Evolutionary conservation across 2,113 vertebrate genomes (phyloP).

Genomic region (Neolamprologus modestus): DNA sequence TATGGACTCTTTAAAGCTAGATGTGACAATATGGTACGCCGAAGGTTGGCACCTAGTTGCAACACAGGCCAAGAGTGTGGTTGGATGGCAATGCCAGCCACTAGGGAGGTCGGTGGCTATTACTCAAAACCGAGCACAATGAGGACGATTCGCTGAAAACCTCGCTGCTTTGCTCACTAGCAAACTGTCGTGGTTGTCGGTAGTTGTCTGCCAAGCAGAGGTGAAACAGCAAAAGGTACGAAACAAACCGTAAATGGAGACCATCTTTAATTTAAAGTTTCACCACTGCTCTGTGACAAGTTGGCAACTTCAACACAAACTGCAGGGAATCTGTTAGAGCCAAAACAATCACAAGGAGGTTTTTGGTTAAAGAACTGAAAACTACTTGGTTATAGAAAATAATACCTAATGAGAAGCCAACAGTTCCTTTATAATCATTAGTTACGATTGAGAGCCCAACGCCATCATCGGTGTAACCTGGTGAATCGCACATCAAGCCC

Average conservation of each 20-base stretch:
- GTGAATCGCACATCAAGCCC: fast-evolving
- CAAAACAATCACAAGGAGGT: neutral
- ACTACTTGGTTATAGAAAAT: neutral
- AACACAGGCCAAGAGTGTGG: neutral
- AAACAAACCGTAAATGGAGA: neutral
- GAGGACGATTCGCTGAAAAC: neutral
- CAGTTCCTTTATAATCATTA: fast-evolving
- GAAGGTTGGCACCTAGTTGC: neutral
- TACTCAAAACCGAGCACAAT: neutral
- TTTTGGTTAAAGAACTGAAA: neutral
- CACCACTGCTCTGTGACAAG: fast-evolving
- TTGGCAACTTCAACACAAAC: neutral
- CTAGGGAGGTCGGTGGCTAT: neutral
- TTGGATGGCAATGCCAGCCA: neutral
- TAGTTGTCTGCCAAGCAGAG: neutral
- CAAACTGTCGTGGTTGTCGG: neutral
- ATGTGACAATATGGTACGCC: neutral
- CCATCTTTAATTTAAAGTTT: neutral
- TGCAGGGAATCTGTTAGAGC: neutral
- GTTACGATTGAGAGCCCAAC: neutral
- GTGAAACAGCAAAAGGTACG: neutral
- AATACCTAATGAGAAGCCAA: neutral
- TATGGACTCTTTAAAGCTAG: neutral
- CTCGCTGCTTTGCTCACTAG: neutral
- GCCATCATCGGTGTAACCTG: neutral